Evolutionary conservation across 2,113 vertebrate genomes (phyloP), one percentile per base, ranked within the genome.

Genomic region (Mugil cephalus): DNA sequence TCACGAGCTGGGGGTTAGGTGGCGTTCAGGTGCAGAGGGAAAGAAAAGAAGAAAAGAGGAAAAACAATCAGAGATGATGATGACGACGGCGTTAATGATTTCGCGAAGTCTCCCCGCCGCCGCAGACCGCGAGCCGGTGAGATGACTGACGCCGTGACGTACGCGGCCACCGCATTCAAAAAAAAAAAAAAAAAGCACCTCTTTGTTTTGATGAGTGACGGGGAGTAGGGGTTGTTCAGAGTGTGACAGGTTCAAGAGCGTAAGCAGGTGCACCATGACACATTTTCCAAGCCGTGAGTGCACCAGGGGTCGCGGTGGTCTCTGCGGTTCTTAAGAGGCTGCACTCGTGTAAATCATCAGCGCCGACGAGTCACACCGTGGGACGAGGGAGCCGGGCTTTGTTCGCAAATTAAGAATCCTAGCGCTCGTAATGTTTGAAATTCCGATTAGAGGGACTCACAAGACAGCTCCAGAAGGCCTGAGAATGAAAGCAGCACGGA

Each of bases 371-470:
- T n/a, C n/a, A n/a, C n/a, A n/a, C n/a, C n/a, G n/a, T n/a, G n/a
- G n/a, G n/a, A n/a, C n/a, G n/a, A n/a, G n/a, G n/a, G n/a, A n/a
- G n/a, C n/a, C n/a, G n/a, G n/a, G n/a, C 24, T 30, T 30, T 30
- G 24, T 5, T 30, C 24, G 24, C 24, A 30, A 30, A 30, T 5
- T 30, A n/a, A n/a, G n/a, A n/a, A n/a, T 30, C 56, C 66, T 40
- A 35, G 64, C 53, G 66, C 54, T n/a, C n/a, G n/a, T n/a, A n/a
- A n/a, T n/a, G n/a, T 85, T 85, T 83, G 52, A 77, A 74, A 82
- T 82, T 71, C 55, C 59, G 66, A 83, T 82, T 74, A 73, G 47
- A 60, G 65, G 6, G 24, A 52, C 79, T 80, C 74, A 84, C 76
- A 59, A 84, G 77, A 81, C 69, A 70, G 67, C 64, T 67, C 47